phyloP scores from a whole-genome alignment of 2,888 invertebrate genomes.

The Drosophila kambysellisi region DNA sequence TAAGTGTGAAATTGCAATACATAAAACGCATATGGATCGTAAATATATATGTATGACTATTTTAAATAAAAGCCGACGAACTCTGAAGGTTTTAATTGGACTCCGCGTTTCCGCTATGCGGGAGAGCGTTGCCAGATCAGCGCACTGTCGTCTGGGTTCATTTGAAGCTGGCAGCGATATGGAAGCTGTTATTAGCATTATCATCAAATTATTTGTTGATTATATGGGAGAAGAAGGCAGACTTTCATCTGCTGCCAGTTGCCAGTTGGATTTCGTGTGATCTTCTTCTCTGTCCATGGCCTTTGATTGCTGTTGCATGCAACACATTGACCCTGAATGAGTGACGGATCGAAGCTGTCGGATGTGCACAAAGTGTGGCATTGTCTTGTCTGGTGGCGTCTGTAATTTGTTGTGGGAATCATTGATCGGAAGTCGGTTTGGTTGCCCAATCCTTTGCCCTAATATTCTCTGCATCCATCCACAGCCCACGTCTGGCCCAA shows the following conservation, averaged over 20 bases:
- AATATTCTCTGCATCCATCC: slow-evolving; percentile 1
- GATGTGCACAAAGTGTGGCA: slow-evolving; percentile 58
- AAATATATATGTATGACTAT: slow-evolving; percentile 11
- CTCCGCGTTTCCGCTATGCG: slow-evolving; percentile 34
- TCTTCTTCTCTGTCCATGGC: slow-evolving; percentile 22
- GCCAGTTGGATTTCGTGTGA: slow-evolving; percentile 39
- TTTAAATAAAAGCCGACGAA: slow-evolving; percentile 32
- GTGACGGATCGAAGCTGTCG: slow-evolving; percentile 18
- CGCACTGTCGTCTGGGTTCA: slow-evolving; percentile 32
- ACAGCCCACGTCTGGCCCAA: slow-evolving; percentile 32
- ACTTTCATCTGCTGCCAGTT: slow-evolving; percentile 44
- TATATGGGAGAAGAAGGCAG: slow-evolving; percentile 26
- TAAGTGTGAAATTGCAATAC: slow-evolving; percentile 53
- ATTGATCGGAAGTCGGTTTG: slow-evolving; percentile 53
- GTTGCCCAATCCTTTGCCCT: not conserved
- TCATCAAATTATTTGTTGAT: slow-evolving; percentile 54
- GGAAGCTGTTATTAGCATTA: slow-evolving; percentile 49
- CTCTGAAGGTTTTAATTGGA: slow-evolving; percentile 46
- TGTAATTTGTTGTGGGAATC: slow-evolving; percentile 54
- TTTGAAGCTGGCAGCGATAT: slow-evolving; percentile 15
- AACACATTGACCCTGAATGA: slow-evolving; percentile 74
- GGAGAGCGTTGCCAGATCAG: slow-evolving; percentile 28
- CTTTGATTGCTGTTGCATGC: slow-evolving; percentile 39
- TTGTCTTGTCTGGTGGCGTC: slow-evolving; percentile 51
- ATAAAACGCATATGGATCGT: slow-evolving; percentile 1